A percentile compares a stretch with the other conserved stretches of the same genome.
phyloP scores from a whole-genome alignment of 1,140 invertebrate species.

The Drosophila hydei region DNA sequence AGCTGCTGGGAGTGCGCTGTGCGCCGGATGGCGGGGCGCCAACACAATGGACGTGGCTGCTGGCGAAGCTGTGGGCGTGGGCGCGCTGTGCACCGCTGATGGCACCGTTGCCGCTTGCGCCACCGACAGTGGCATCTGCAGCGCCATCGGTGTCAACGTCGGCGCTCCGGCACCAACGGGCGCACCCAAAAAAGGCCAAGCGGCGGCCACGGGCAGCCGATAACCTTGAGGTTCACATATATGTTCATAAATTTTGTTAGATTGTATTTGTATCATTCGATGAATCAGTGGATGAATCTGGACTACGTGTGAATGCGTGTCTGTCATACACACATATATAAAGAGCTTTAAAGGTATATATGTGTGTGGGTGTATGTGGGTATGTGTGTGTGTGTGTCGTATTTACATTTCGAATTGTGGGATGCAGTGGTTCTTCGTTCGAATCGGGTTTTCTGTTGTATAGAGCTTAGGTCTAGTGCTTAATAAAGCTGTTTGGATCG shows the following conservation, averaged over 20 bases:
- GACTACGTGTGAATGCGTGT: conserved; percentile 17
- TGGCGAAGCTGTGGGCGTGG: conserved; percentile 84
- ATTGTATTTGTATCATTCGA: conserved; percentile 31
- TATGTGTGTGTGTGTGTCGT: conserved; percentile 37
- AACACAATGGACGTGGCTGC: conserved; percentile 84
- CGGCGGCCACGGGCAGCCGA: conserved; percentile 85
- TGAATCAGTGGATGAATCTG: conserved; percentile 25
- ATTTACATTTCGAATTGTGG: conserved; percentile 66
- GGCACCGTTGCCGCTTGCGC: conserved; percentile 84
- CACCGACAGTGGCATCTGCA: conserved; percentile 59
- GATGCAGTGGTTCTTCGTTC: conserved; percentile 58
- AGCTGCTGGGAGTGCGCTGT: conserved; percentile 56
- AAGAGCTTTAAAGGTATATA: conserved; percentile 10
- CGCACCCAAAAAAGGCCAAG: conserved; percentile 84
- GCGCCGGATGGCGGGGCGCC: conserved; percentile 78
- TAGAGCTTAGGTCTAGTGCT: conserved; percentile 69
- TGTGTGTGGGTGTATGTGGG: conserved; percentile 30
- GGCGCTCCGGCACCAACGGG: conserved; percentile 83
- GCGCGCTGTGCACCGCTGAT: conserved; percentile 77
- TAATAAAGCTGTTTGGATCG: conserved; percentile 64
- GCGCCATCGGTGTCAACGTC: conserved; percentile 84
- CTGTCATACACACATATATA: background rate
- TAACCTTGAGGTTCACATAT: conserved; percentile 84
- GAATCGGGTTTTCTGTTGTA: conserved; percentile 17
- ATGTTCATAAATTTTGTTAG: conserved; percentile 49